Evolutionary conservation across 2,113 vertebrate species (phyloP).

Genomic region (Strix aluco): DNA sequence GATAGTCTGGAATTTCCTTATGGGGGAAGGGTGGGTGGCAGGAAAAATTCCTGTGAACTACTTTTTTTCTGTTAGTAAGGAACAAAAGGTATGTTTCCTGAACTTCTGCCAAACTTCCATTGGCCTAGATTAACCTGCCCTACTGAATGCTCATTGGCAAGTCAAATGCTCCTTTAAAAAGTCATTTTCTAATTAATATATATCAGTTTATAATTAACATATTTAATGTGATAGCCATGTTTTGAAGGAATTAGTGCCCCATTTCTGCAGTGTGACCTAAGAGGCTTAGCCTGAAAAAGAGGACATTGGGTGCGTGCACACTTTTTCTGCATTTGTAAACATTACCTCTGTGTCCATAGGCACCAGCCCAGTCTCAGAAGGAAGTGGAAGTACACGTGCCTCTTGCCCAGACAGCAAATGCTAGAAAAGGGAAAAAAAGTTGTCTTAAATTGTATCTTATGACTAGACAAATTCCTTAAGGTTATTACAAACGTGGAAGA

Average conservation of each 20-base stretch:
- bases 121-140: background rate
- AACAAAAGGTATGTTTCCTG: background rate
- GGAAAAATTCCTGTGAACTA: background rate
- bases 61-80: background rate
- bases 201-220: background rate
- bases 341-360: background rate
- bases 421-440: background rate
- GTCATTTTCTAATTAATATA: background rate
- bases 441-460: background rate
- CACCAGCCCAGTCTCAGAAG: background rate
- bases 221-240: background rate
- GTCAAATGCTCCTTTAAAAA: background rate
- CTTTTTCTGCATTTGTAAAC: background rate
- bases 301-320: fast-evolving
- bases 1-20: constrained; percentile 39
- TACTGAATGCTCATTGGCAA: background rate
- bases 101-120: background rate
- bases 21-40: background rate
- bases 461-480: background rate
- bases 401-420: background rate
- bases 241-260: background rate
- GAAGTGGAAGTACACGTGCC: background rate
- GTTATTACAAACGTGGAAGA: background rate
- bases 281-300: background rate
- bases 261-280: background rate